Evolutionary conservation across 2,797 vertebrate genomes (phyloP).

Genomic region (Eulemur mongoz): DNA sequence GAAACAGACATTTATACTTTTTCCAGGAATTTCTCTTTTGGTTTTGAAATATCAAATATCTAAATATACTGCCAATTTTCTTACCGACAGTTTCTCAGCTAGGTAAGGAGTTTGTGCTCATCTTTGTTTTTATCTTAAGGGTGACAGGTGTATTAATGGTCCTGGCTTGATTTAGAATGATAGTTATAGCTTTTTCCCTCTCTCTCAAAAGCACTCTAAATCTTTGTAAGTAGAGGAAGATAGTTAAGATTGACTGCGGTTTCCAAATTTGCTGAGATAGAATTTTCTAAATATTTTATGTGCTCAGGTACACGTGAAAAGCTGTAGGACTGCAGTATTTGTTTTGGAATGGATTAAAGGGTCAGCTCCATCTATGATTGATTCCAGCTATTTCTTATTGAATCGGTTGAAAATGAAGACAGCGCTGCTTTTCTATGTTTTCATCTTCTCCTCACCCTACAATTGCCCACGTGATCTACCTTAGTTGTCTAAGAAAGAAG

Average conservation of each 20-base stretch:
- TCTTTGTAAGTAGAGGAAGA: constrained; percentile 56
- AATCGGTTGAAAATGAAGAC: neutral
- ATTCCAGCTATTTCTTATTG: constrained; percentile 4
- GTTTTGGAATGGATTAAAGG: neutral
- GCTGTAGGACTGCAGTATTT: neutral
- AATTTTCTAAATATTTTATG: constrained; percentile 66
- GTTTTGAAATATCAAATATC: neutral
- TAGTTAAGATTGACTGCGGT: constrained; percentile 59
- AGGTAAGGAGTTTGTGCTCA: constrained; percentile 16
- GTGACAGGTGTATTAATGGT: constrained; percentile 57
- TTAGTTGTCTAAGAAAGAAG: neutral
- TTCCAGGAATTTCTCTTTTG: neutral
- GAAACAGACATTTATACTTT: neutral
- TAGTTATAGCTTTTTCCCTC: constrained; percentile 42
- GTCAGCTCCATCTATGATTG: neutral
- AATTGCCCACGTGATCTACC: neutral
- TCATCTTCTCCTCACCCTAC: neutral
- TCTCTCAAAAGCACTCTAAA: constrained; percentile 66
- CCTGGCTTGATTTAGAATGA: constrained; percentile 60
- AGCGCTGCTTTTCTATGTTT: neutral
- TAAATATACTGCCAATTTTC: constrained; percentile 30
- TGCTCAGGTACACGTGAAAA: neutral
- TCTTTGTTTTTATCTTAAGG: constrained; percentile 36
- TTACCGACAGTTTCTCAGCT: neutral
- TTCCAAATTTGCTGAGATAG: constrained; percentile 61